Base-by-base conservation (phyloP, 2,113 vertebrate genomes). In the Nothocercus nigrocapillus region DNA sequence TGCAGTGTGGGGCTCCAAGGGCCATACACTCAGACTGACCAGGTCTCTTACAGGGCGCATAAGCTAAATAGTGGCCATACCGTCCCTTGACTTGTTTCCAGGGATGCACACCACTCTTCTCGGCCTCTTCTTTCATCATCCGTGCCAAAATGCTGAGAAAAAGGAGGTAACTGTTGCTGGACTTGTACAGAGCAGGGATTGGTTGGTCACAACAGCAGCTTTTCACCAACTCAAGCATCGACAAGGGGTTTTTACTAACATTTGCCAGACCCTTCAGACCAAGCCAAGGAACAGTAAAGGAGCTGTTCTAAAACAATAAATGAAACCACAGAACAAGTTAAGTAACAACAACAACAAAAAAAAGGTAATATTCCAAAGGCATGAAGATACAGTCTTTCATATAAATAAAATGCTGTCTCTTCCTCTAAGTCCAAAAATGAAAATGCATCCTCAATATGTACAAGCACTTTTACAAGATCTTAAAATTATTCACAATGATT, bases 51-150 rank as follows among this genome's bases (percentile, higher is more conserved):
- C 5, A 58, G 66, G 19, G 10, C 73, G 24, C 28, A 72, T 6
- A 86, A 89, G 45, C 6, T 28, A 82, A 91, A 59, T 17, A 5
- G 16, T 2, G 4, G 81, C 83, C 93, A 79, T 93, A 99, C 99
- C 99, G 99, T 98, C 99, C 99, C 98, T 99, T 99, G 94, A 99
- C 98, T 97, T 99, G 99, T 95, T 99, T 99, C 98, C 99, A 99
- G 85, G 98, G 98, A 97, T 98, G 98, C 75, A 98, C 89, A 1
- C 98, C 98, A 66, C 76, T 98, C 54, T 88, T 97, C 85, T 98
- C 98, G 70, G 93, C 88, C 82, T 97, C 96, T 95, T 99, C 98
- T 78, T 97, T 98, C 81, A 99, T 97, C 95, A 99, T 98, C 94
- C 96, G 97, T 84, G 98, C 98, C 97, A 99, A 97, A 97, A 99